Evolutionary conservation across 2,113 vertebrate species (phyloP).

Genomic region (Zosterops japonicus): DNA sequence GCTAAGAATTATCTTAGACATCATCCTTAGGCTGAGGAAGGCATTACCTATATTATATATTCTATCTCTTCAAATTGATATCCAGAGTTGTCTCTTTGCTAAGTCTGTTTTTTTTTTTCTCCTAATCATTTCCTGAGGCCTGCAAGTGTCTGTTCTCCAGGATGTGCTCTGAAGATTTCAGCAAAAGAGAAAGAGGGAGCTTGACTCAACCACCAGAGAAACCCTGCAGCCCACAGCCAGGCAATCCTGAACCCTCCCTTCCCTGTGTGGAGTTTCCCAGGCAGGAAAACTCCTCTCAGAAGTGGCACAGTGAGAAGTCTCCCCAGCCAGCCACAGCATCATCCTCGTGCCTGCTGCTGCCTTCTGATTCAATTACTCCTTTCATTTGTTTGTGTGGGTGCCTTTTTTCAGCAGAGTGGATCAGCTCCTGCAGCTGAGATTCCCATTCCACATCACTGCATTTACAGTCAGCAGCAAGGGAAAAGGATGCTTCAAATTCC

Average conservation of each 20-base stretch:
- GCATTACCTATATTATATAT: not conserved
- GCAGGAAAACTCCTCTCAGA: not conserved
- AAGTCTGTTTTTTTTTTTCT: not conserved
- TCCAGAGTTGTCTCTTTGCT: not conserved
- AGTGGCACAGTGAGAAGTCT: not conserved
- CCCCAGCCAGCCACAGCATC: not conserved
- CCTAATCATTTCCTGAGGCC: not conserved
- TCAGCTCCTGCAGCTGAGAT: not conserved
- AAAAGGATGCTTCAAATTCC: slow-evolving; percentile 1
- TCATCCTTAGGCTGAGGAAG: not conserved
- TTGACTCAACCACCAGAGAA: not conserved
- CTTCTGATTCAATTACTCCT: not conserved
- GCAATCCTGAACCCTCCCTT: not conserved
- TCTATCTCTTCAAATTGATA: not conserved
- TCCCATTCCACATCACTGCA: not conserved
- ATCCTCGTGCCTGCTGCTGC: not conserved
- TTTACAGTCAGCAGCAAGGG: not conserved
- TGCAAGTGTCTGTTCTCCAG: not conserved
- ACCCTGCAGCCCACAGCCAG: not conserved
- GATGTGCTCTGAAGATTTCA: not conserved
- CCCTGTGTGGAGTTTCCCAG: not conserved
- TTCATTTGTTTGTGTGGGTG: not conserved
- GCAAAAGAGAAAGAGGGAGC: not conserved
- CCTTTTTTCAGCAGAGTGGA: not conserved
- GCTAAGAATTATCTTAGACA: not conserved